phyloP scores from a whole-genome alignment of 1,140 invertebrate genomes.

The Aleiodes sp. region DNA sequence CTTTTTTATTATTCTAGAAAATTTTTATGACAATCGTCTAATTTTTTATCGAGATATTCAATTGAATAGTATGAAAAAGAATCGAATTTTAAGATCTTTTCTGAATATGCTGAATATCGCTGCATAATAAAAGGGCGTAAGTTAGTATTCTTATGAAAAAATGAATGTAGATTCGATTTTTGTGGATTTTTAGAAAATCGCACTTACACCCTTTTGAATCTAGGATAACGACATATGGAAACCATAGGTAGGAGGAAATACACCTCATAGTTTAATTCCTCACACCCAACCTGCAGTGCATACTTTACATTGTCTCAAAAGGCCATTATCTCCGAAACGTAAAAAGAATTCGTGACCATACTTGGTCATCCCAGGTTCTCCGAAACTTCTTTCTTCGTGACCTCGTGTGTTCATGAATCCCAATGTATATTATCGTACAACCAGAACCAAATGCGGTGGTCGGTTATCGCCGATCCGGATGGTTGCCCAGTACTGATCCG shows the following conservation, averaged over 20 bases:
- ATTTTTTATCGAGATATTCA: too few species aligned
- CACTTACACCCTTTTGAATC: too few species aligned
- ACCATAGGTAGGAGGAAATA: too few species aligned
- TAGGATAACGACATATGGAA: background rate
- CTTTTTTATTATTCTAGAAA: too few species aligned
- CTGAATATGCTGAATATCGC: too few species aligned
- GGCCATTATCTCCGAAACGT: conserved; percentile 20
- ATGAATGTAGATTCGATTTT: too few species aligned
- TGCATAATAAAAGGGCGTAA: too few species aligned
- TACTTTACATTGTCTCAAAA: background rate
- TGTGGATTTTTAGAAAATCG: too few species aligned
- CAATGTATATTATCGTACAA: conserved; percentile 12
- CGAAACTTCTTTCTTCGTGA: conserved; percentile 39
- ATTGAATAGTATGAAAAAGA: too few species aligned
- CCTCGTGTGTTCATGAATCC: conserved; percentile 41
- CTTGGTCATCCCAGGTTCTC: conserved; percentile 40
- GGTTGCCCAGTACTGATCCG: conserved; percentile 53
- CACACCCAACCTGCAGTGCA: background rate
- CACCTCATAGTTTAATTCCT: background rate
- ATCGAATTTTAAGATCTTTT: too few species aligned
- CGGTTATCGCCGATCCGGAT: conserved; percentile 53
- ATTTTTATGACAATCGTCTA: too few species aligned
- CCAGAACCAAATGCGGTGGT: background rate
- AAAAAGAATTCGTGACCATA: conserved; percentile 34
- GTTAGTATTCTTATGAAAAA: too few species aligned